These are phyloP conservation scores for Laterallus jamaicensis DNA, from an alignment of 2,113 vertebrate genomes.

Conservation along the genomic window DNA sequence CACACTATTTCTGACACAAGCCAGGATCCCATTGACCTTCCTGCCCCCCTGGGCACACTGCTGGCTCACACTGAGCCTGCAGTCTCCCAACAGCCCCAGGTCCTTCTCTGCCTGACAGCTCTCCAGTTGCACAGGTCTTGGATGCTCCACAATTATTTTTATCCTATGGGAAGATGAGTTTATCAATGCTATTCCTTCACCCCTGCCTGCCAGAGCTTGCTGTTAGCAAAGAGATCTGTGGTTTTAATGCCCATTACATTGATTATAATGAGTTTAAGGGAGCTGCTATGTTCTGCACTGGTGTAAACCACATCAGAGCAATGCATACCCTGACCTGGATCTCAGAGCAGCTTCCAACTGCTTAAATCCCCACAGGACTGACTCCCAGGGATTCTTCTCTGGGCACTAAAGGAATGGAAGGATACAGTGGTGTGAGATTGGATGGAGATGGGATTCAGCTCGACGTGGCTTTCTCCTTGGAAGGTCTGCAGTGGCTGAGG, in stretches of 20 bases:
- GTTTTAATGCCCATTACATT: fast-evolving
- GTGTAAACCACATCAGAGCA: not conserved
- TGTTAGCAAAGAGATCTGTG: not conserved
- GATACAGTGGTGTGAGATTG: fast-evolving
- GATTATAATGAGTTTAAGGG: not conserved
- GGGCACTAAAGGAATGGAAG: not conserved
- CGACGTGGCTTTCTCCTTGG: fast-evolving
- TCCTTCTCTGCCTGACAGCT: too few relatives aligned
- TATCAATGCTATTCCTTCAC: fast-evolving
- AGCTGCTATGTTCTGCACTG: not conserved
- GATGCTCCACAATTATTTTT: not conserved
- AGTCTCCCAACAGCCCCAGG: too few relatives aligned
- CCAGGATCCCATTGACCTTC: too few relatives aligned
- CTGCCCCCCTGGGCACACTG: too few relatives aligned
- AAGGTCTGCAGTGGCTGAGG: not conserved
- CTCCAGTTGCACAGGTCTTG: not conserved
- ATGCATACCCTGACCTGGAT: too few relatives aligned
- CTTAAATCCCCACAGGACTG: fast-evolving
- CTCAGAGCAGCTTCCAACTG: not conserved
- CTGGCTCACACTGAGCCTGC: too few relatives aligned
- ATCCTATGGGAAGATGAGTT: not conserved
- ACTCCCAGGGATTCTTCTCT: not conserved
- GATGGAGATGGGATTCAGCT: fast-evolving
- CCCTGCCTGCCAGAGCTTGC: not conserved
- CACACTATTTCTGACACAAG: too few relatives aligned